A percentile compares a stretch with the other conserved stretches of the same genome.
These are phyloP conservation scores for Cryptocephalus moraei DNA, from an alignment of 2,888 invertebrate genomes.

Conservation along the genomic window DNA sequence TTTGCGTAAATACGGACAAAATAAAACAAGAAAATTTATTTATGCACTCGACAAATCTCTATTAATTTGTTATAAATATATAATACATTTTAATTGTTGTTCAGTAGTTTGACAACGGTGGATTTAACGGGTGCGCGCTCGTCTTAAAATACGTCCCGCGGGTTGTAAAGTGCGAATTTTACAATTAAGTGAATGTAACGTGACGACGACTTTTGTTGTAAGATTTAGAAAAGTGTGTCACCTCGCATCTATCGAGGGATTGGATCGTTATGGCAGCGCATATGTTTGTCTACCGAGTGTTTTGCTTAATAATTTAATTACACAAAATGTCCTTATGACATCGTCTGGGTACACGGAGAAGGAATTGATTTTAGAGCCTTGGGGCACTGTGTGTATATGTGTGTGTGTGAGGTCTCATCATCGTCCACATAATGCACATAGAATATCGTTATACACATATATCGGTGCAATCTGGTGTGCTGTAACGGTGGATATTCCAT, in stretches of 20 bases:
- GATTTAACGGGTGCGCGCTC: not conserved
- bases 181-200: not conserved
- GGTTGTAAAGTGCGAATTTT: not conserved
- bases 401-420: too few species aligned
- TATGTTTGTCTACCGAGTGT: not conserved
- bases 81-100: conserved; percentile 33
- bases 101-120: conserved; percentile 30
- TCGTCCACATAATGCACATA: too few species aligned
- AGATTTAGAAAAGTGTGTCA: not conserved
- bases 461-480: too few species aligned
- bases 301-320: too few species aligned
- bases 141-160: not conserved
- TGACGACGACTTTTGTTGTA: not conserved
- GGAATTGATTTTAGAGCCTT: too few species aligned
- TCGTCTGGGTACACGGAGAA: too few species aligned
- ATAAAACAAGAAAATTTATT: conserved; percentile 29
- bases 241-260: not conserved
- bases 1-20: conserved; percentile 31
- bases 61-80: conserved; percentile 37
- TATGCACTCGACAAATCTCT: conserved; percentile 23
- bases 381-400: too few species aligned
- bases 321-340: too few species aligned
- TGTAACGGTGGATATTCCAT: too few species aligned
- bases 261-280: not conserved
- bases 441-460: too few species aligned